phyloP scores from a whole-genome alignment of 2,113 vertebrate genomes.

The Eleginops maclovinus region DNA sequence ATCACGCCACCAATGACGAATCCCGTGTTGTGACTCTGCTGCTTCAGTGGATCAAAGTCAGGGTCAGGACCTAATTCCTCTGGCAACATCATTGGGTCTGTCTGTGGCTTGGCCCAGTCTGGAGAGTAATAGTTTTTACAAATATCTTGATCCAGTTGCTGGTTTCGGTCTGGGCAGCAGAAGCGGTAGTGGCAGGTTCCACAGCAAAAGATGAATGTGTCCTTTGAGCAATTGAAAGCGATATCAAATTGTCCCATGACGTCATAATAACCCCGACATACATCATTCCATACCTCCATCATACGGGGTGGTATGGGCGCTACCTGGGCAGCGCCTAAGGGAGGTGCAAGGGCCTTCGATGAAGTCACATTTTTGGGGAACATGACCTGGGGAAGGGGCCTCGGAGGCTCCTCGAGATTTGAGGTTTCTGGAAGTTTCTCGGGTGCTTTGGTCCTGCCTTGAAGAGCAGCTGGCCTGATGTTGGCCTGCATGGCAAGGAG shows the following conservation, averaged over 20 bases:
- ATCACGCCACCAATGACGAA: conserved; percentile 93
- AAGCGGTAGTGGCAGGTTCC: conserved; percentile 95
- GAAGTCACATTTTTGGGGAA: conserved; percentile 83
- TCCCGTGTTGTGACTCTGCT: conserved; percentile 89
- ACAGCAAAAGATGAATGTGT: conserved; percentile 90
- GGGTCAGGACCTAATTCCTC: conserved; percentile 74
- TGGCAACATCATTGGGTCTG: conserved; percentile 76
- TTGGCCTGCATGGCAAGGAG: conserved; percentile 65
- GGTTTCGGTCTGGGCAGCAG: conserved; percentile 89
- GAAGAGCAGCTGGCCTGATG: conserved; percentile 64
- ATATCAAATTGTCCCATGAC: conserved; percentile 94
- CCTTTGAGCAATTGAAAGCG: conserved; percentile 93
- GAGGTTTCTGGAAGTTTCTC: conserved; percentile 60
- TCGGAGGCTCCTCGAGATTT: conserved; percentile 76
- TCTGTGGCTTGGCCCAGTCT: conserved; percentile 89
- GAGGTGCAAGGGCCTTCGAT: conserved; percentile 78
- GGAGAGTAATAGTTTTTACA: conserved; percentile 91
- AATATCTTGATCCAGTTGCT: conserved; percentile 88
- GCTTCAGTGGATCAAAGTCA: conserved; percentile 83
- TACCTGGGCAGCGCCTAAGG: conserved; percentile 80
- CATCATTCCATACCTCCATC: conserved; percentile 84
- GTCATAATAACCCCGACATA: conserved; percentile 92
- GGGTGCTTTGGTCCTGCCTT: conserved; percentile 41
- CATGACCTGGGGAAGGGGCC: conserved; percentile 82
- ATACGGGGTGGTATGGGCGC: conserved; percentile 77